Base-by-base conservation (phyloP, 2,888 invertebrate species). In the Gonocerus acuteangulatus region DNA sequence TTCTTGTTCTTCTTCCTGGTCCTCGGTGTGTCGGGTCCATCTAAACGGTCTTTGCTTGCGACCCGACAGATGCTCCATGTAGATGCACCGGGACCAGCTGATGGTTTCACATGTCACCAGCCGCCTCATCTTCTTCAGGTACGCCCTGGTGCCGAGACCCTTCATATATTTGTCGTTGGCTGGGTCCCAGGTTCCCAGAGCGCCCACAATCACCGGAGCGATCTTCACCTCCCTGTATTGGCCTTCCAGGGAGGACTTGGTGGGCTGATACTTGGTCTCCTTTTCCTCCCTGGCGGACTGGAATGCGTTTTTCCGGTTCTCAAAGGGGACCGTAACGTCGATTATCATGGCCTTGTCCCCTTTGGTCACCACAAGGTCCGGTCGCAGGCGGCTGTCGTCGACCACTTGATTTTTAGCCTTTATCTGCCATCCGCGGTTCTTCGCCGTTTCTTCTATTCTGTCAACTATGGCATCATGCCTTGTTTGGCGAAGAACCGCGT, bases 241-340 rank as follows among this genome's bases (percentile, higher is more conserved):
- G 32, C 6, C 32, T 11, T 9, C 7, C 7, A 32, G 32, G 32
- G 6, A 9, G 7, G 6, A 6, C 15, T 13, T 27, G 6, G 36
- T 32, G 2, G 21, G 7, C 1, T 11, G 54, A 15, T 61, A 61
- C 11, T 54, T 61, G 1, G 44, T 19, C 7, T 36, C 34, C 27
- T 61, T 61, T 13, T 39, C 9, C 11, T 23, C 11, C 21, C 61
- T 36, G 2, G 61, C 61, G n/a, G n/a, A 13, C 18, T 11, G n/a
- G 1, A 61, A n/a, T 1, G 60, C 60, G 13, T 49, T 44, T 21
- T 3, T 15, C 15, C 15, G 19, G 23, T 32, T 48, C 9, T 59
- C 48, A 22, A 59, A 59, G 18, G 59, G 48, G 22, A 59, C 59
- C 11, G 59, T 59, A 11, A 58, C 49, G 1, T 59, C 59, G 3